Conservation (phyloP, 2,113 vertebrate species). For the Zosterops lateralis region DNA sequence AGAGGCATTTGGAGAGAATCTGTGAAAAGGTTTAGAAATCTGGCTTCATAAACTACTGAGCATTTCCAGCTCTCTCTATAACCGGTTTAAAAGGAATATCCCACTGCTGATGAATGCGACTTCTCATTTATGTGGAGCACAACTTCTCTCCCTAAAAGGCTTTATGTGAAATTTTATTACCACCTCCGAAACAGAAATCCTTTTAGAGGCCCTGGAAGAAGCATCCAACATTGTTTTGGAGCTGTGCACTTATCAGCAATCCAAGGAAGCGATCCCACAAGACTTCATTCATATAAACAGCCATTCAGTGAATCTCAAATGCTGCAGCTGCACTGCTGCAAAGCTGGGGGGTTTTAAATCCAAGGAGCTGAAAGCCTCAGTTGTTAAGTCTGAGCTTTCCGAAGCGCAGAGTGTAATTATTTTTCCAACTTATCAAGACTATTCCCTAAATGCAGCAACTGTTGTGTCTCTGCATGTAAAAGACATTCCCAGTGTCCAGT, state of each 20-base stretch:
- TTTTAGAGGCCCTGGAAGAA: not conserved
- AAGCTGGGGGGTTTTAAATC: not conserved
- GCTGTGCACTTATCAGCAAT: not conserved
- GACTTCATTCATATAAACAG: not conserved
- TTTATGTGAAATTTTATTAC: not conserved
- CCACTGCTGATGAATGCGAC: rapidly evolving
- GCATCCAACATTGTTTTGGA: not conserved
- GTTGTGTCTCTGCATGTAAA: not conserved
- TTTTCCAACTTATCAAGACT: not conserved
- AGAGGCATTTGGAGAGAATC: not conserved
- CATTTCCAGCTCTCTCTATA: not conserved
- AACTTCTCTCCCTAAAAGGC: not conserved
- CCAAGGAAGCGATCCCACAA: conserved; percentile 36
- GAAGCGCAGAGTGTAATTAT: not conserved
- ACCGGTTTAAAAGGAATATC: not conserved
- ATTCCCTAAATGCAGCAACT: not conserved
- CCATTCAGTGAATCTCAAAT: not conserved
- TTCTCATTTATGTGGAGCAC: not conserved
- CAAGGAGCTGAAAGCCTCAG: conserved; percentile 28
- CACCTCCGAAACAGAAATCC: not conserved
- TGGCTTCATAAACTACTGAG: not conserved
- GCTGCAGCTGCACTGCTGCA: conserved; percentile 46
- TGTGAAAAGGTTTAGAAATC: not conserved
- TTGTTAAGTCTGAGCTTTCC: not conserved
- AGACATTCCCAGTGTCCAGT: not conserved